Base-by-base conservation (phyloP, 2,113 vertebrate genomes). In the Tragelaphus strepsiceros region DNA sequence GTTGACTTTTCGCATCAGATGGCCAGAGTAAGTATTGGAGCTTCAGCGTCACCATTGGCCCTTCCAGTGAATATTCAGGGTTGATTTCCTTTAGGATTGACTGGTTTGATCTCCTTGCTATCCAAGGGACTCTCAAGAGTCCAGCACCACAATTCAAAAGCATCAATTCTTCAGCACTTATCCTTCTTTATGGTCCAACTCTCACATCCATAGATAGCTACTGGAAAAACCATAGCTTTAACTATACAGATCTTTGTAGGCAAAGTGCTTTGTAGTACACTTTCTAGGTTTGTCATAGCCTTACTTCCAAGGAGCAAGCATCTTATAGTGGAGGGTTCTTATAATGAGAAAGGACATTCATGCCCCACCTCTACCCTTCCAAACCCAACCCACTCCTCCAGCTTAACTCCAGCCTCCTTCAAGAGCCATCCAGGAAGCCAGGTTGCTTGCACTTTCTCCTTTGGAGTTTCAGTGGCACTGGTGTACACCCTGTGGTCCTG, bases 81-180 rank as follows among this genome's bases (percentile, higher is more conserved):
- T 74, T 74, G 35, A 39, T 39, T 74, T 39, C 67, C 21, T 39
- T 24, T 39, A 74, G 10, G 67, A 22, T 39, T 22, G 19, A 74
- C 21, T 39, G 35, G 35, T 74, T 39, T 74, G 67, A 39, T 74
- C 67, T 39, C 67, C 67, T 74, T 74, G 21, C 67, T 39, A 6
- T 74, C 67, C 21, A 39, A 74, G 67, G n/a, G 67, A 74, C 67
- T 74, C 10, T 22, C n/a, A 74, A 13, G 67, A 39, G 10, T 74
- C n/a, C n/a, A 71, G 19, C n/a, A 74, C 67, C 67, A 74, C 67
- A 74, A 22, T 39, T 74, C 5, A 5, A 74, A 74, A 74, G n/a
- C n/a, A 39, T 39, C n/a, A 13, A 0, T 39, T 74, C 10, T 74
- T 39, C 5, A 39, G n/a, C 67, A 71, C 0, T 11, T n/a, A 39